These are phyloP conservation scores for Sitta europaea DNA, from an alignment of 2,113 vertebrate species.

Conservation along the genomic window DNA sequence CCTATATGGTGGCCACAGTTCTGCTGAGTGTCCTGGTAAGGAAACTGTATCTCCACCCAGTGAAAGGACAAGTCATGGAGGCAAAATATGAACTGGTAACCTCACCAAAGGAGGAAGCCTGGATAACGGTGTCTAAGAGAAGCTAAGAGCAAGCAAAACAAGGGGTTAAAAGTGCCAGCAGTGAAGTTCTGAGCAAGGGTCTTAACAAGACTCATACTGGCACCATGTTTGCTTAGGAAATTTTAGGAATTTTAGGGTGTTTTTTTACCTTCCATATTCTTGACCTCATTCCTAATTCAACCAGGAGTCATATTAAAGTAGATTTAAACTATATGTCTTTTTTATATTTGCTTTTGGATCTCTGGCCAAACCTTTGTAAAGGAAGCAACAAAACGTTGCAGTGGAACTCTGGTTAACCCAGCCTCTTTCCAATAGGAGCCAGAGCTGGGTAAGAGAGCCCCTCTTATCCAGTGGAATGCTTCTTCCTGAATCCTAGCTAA, in stretches of 20 bases:
- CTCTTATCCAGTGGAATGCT: background rate
- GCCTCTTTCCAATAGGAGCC: background rate
- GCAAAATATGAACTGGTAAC: slow-evolving; percentile 90
- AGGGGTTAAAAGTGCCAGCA: background rate
- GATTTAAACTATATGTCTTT: slow-evolving; percentile 1
- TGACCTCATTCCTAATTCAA: slow-evolving; percentile 10
- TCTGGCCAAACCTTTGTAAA: background rate
- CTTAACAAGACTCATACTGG: background rate
- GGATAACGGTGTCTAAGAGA: slow-evolving; percentile 88
- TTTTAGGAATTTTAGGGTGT: slow-evolving; percentile 37
- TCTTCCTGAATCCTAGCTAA: background rate
- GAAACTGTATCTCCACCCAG: slow-evolving; percentile 77
- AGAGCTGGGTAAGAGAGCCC: background rate
- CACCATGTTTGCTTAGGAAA: background rate
- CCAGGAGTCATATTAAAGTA: slow-evolving; percentile 28
- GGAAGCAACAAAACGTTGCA: background rate
- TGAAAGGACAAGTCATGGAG: slow-evolving; percentile 86
- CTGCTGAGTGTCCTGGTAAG: slow-evolving; percentile 85
- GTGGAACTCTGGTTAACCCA: background rate
- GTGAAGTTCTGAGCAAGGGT: background rate
- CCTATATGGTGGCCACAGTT: slow-evolving; percentile 85
- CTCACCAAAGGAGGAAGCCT: slow-evolving; percentile 90
- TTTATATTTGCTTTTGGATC: background rate
- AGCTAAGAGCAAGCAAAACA: slow-evolving; percentile 57
- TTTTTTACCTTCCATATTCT: background rate